Conservation (phyloP, 2,888 invertebrate species). For the Athalia circularis region DNA sequence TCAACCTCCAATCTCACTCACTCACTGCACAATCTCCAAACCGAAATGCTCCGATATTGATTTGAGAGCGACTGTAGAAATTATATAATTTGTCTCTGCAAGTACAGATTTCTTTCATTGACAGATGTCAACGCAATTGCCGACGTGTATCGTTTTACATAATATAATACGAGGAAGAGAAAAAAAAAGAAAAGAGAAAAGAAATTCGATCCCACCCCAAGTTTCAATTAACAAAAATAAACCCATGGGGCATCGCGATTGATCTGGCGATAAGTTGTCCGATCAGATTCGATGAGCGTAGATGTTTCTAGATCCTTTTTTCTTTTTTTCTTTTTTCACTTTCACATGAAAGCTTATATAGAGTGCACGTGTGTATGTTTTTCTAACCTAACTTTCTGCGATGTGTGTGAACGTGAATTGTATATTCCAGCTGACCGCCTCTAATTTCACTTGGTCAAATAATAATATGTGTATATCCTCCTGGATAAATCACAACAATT, state of each 20-base stretch:
- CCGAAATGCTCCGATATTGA: constrained; percentile 15
- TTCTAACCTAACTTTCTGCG: no score
- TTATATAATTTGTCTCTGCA: no score
- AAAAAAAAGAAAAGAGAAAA: constrained; percentile 9
- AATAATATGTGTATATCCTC: constrained; percentile 54
- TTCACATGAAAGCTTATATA: no score
- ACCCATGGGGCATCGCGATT: not conserved
- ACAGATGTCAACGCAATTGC: constrained; percentile 9
- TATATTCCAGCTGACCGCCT: constrained; percentile 58
- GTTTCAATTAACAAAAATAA: constrained; percentile 30
- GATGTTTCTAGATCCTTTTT: not conserved
- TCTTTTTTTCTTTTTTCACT: no score
- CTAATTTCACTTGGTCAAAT: constrained; percentile 55
- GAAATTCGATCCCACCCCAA: not conserved
- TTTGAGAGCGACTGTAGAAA: not conserved
- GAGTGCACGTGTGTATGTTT: no score
- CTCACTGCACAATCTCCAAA: not conserved
- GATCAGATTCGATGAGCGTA: not conserved
- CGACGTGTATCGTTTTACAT: no score
- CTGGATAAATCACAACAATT: constrained; percentile 70
- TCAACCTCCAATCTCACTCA: constrained; percentile 19
- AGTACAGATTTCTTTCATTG: not conserved
- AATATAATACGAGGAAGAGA: no score
- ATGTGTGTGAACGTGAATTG: constrained; percentile 28
- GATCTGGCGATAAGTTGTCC: not conserved